Conservation (phyloP, 2,888 invertebrate genomes). For the Cephus pygmeus region DNA sequence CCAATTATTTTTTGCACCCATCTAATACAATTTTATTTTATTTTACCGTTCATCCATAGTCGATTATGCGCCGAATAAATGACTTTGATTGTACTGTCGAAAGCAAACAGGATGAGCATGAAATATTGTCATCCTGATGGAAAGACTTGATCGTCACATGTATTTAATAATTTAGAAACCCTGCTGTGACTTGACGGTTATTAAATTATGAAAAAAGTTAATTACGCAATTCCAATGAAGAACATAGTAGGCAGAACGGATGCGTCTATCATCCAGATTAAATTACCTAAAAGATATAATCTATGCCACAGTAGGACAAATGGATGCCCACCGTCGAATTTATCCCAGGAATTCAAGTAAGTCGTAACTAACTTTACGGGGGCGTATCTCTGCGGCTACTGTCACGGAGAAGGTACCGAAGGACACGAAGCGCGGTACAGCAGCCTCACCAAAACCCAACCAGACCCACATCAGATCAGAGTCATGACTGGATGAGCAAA, state of each 20-base stretch:
- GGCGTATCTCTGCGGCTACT: background rate
- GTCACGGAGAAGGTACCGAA: background rate
- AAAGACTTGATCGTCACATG: background rate
- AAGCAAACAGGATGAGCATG: no score
- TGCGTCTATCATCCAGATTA: background rate
- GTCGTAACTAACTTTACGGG: background rate
- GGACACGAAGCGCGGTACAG: background rate
- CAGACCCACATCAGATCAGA: background rate
- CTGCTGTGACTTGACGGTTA: background rate
- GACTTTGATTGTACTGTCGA: no score
- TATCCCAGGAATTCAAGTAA: background rate
- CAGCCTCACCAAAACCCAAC: background rate
- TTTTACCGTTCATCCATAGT: no score
- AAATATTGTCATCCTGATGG: background rate
- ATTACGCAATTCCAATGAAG: background rate
- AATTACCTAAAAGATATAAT: background rate
- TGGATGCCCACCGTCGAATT: background rate
- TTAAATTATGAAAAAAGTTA: background rate
- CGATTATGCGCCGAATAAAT: no score
- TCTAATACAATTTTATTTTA: no score
- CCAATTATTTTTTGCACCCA: no score
- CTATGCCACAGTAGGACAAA: background rate
- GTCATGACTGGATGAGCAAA: background rate
- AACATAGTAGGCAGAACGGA: background rate
- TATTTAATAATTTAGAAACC: background rate